phyloP scores from a whole-genome alignment of 2,888 invertebrate species.

The Cheiracanthium punctorium region DNA sequence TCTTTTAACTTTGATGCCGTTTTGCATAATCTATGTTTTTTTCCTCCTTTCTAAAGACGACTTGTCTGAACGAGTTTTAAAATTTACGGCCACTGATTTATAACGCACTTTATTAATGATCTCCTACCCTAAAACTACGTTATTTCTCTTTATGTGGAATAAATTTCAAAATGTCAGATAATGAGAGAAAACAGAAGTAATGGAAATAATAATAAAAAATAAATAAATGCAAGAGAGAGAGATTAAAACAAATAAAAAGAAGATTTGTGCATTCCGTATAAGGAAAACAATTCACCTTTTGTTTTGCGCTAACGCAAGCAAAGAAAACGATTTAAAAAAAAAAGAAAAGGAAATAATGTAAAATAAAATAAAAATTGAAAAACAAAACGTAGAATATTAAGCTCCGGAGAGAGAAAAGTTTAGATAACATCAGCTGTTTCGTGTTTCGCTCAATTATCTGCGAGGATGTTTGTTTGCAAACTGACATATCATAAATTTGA shows the following conservation, averaged over 20 bases:
- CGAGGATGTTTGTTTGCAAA: conserved; percentile 54
- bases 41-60: conserved; percentile 12
- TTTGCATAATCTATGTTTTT: conserved; percentile 25
- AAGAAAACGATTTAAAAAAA: conserved; percentile 31
- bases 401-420: conserved; percentile 24
- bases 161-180: conserved; percentile 52
- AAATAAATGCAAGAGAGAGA: not conserved
- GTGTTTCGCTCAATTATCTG: conserved; percentile 57
- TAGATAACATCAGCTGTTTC: conserved; percentile 62
- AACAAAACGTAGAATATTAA: conserved; percentile 34
- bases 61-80: conserved; percentile 33
- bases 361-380: conserved; percentile 26
- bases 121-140: not conserved
- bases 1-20: conserved; percentile 23
- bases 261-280: conserved; percentile 19
- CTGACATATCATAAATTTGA: conserved; percentile 51
- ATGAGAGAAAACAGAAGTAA: conserved; percentile 36
- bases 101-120: conserved; percentile 46
- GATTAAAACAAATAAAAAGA: conserved; percentile 31
- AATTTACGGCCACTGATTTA: conserved; percentile 53
- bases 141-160: conserved; percentile 24
- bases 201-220: conserved; percentile 31
- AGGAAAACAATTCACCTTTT: conserved; percentile 29
- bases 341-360: conserved; percentile 13
- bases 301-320: conserved; percentile 22